Evolutionary conservation across 2,113 vertebrate species (phyloP), one percentile per base, ranked within the genome.

Genomic region (Centrocercus urophasianus): DNA sequence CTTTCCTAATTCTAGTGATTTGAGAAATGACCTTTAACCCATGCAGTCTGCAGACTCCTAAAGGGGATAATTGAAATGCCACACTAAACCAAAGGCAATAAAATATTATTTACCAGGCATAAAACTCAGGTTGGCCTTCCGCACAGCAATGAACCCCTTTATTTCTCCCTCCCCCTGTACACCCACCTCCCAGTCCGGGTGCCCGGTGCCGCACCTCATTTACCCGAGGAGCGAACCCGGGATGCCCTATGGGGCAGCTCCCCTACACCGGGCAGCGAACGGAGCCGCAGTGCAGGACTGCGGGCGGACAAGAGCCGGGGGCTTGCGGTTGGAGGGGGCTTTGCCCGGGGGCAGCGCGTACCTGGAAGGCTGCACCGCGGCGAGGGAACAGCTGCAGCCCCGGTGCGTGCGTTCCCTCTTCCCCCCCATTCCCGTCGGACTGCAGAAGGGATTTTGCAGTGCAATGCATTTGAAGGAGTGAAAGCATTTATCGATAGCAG

Each of bases 11-110:
- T 98, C 97, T 96, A 97, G 95, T 72, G 95, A 98, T 97, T 97
- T 96, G 97, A 98, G 96, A 97, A 97, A 98, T 97, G 96, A 98
- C 97, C 95, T 97, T 98, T 98, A 98, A 98, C 98, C 97, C 96
- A 70, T n/a, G 91, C 90, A 94, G 97, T 98, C 97, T 98, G 97
- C 92, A 96, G 95, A 93, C 93, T 97, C 96, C 96, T 96, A 96
- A 95, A 96, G 93, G 96, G 96, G 95, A 96, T 95, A 95, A 97
- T 95, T 98, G 97, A 98, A 98, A 98, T 97, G 97, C 97, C 95
- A 85, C 94, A 96, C 97, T 97, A 98, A 98, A 98, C 96, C 96
- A 95, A 90, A 96, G 95, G 96, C 95, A 97, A 96, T 98, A 98
- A 98, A 98, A 98, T 97, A 97, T 97, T 97, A 97, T 97, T 97